These are phyloP conservation scores for Tribolium castaneum DNA, from an alignment of 1,140 invertebrate genomes.

Conservation along the genomic window DNA sequence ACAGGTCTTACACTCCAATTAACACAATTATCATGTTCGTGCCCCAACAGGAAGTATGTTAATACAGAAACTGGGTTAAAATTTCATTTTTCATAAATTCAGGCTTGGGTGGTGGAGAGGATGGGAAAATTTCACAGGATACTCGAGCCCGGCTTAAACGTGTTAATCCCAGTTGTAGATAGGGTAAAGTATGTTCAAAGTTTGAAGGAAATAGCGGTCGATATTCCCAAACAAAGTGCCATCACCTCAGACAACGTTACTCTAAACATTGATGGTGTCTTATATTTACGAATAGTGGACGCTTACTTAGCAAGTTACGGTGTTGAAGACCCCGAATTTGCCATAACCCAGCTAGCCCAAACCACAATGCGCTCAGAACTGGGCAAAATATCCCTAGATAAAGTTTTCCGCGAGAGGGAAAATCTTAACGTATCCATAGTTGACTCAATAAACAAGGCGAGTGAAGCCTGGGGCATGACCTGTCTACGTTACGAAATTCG, in stretches of 20 bases:
- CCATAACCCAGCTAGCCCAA: constrained; percentile 98
- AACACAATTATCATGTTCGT: constrained; percentile 98
- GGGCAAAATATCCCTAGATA: constrained; percentile 98
- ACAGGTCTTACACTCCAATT: constrained; percentile 79
- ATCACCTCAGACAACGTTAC: constrained; percentile 98
- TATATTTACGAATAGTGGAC: constrained; percentile 94
- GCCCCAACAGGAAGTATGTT: constrained; percentile 93
- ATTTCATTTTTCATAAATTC: constrained; percentile 47
- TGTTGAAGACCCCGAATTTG: constrained; percentile 99
- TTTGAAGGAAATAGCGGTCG: constrained; percentile 99
- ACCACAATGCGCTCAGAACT: constrained; percentile 99
- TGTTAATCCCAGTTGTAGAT: constrained; percentile 93
- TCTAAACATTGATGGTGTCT: constrained; percentile 95
- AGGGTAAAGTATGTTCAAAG: constrained; percentile 98
- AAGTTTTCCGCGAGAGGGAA: constrained; percentile 97
- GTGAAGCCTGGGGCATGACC: constrained; percentile 97
- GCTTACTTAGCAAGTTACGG: constrained; percentile 97
- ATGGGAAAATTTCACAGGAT: constrained; percentile 98
- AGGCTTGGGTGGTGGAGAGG: constrained; percentile 98
- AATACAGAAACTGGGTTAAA: constrained; percentile 22
- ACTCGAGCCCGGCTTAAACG: constrained; percentile 93
- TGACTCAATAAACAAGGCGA: constrained; percentile 97
- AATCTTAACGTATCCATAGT: constrained; percentile 96
- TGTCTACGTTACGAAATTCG: constrained; percentile 98
- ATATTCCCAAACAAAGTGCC: constrained; percentile 98